Percentiles rank a stretch among this genome's conserved stretches.
Conservation (phyloP, 2,113 vertebrate genomes). For the Zosterops hypoxanthus region DNA sequence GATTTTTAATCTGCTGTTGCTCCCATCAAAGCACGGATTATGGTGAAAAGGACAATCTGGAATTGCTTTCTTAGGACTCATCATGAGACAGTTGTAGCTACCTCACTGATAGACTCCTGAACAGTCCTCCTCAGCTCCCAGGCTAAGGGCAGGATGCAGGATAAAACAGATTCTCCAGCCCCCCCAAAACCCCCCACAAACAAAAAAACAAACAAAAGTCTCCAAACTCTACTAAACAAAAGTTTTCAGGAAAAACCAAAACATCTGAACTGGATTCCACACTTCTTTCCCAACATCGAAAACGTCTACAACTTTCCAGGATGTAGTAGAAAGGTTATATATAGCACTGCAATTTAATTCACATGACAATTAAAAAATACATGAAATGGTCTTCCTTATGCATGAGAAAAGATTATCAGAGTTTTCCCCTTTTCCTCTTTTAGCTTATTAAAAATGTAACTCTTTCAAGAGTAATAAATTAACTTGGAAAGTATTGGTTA, state of each 20-base stretch:
- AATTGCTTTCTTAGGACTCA: background rate
- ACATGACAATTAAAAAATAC: constrained; percentile 39
- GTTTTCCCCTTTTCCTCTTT: constrained; percentile 28
- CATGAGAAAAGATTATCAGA: constrained; percentile 35
- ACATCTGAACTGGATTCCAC: background rate
- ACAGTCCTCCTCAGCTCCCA: background rate
- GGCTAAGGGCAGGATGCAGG: background rate
- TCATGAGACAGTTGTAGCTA: background rate
- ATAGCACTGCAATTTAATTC: constrained; percentile 20
- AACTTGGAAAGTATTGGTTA: background rate
- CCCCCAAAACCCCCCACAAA: background rate
- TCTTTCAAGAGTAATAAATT: constrained; percentile 52
- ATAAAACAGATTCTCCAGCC: background rate
- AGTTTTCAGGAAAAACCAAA: background rate
- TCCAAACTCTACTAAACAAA: background rate
- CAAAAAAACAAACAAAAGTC: background rate
- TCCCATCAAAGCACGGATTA: background rate
- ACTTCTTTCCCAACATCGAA: background rate
- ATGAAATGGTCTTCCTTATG: constrained; percentile 8
- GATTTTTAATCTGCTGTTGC: background rate
- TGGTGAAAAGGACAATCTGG: constrained; percentile 3
- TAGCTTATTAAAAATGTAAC: constrained; percentile 60
- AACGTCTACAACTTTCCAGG: background rate
- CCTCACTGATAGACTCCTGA: background rate
- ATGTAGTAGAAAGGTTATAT: constrained; percentile 14